Base-by-base conservation (phyloP, 2,797 vertebrate genomes). In the Euphonia xanthogaster region DNA sequence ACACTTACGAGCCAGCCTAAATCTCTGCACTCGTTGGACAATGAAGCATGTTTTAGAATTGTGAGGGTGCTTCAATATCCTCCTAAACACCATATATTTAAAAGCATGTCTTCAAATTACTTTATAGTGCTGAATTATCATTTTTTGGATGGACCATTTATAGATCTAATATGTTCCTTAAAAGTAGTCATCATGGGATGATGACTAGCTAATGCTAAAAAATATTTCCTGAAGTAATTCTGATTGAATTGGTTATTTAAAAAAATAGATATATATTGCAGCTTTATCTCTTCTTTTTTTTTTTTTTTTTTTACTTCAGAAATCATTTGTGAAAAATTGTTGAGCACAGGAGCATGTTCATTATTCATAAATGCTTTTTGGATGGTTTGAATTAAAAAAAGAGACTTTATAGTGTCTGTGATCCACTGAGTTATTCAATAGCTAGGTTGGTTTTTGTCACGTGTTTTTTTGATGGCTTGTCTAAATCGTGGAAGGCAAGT, bases 71-170 rank as follows among this genome's bases (percentile, higher is more conserved):
- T 96, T 68, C 76, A 79, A 87, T 88, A 75, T 33, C 47, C 12
- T 83, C 30, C 70, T 94, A 93, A 96, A 96, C 42, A 88, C 35
- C 40, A 40, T 57, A n/a, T 72, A 87, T 93, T 87, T 87, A 90
- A 95, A 96, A 93, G 23, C 6, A 57, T 48, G 53, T 28, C 57
- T 44, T 94, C n/a, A 81, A 86, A 96, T 91, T 88, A 57, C 60
- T 79, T 76, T 86, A 73, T 40, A 71, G 45, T 88, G 73, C 87
- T 86, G 85, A 90, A 95, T 91, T 90, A 54, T 67, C 33, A 80
- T 85, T 95, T 94, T 93, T 86, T 80, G 61, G n/a, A 91, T 83
- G 76, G 61, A 66, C 21, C 65, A 83, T 48, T 92, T 95, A 65
- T 16, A 76, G 35, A 74, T 92, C 48, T 72, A 86, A 71, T 82